Base-by-base conservation (phyloP, 2,888 invertebrate genomes). In the Aphidius colemani region DNA sequence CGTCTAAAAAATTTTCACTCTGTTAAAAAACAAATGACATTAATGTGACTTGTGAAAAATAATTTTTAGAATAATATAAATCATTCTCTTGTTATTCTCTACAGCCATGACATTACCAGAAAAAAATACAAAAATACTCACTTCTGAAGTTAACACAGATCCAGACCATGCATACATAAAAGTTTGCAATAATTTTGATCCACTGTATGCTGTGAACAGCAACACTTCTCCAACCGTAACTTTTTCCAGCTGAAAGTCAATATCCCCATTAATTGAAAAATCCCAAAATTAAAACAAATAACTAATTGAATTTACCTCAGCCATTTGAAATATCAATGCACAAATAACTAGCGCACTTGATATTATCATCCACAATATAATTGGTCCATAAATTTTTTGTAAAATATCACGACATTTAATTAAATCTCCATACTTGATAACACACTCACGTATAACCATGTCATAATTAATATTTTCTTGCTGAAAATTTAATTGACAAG, bases 301-400 rank as follows among this genome's bases (percentile, higher is more conserved):
- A 53, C 1, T 53, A 55, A 7, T 13, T 59, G 8, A 13, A n/a
- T 11, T 53, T 61, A 74, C 74, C 70, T 70, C 67, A 13, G 67
- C 63, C 4, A 67, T 63, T 61, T 77, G 74, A 56, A 72, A 78
- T 50, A 78, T 69, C 13, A 72, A 43, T 0, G 70, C 65, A 57
- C 77, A 77, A n/a, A 77, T 64, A 0, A 71, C 66, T 7, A 75
- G 18, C 3, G 74, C 73, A 51, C 72, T 75, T 0, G 72, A 70
- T 9, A 71, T 30, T 1, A 72, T 64, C 63, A 72, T 68, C 65
- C 71, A 71, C 3, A 77, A 18, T 4, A 75, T 63, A 6, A 75
- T 62, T 1, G 72, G 67, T 6, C 74, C 74, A 58, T 72, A 77
- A 45, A 75, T 65, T 6, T 61, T 57, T 60, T 75, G 66, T 7